Conservation (phyloP, 2,888 invertebrate genomes). For the Hyppa rectilinea region DNA sequence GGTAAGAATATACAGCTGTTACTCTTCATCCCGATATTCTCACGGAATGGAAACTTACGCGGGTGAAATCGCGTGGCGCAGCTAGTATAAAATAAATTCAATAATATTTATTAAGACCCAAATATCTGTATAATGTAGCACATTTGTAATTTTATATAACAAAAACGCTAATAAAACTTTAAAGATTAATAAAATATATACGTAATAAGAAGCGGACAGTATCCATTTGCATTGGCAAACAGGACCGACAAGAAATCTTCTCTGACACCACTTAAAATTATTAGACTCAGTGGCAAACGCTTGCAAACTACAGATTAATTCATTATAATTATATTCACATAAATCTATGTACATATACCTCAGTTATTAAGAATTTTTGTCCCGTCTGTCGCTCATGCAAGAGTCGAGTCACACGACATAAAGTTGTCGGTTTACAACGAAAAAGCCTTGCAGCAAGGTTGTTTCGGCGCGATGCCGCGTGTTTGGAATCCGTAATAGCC, state of each 20-base stretch:
- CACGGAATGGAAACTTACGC: no score
- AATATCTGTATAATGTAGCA: conserved; percentile 12
- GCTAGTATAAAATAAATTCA: no score
- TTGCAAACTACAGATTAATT: conserved; percentile 43
- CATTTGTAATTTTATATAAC: conserved; percentile 9
- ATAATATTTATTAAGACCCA: conserved; percentile 3
- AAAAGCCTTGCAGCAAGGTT: conserved; percentile 87
- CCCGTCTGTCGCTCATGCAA: conserved; percentile 56
- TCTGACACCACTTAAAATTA: conserved; percentile 26
- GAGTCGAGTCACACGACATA: conserved; percentile 67
- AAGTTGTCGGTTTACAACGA: conserved; percentile 74
- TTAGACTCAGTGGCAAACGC: conserved; percentile 39
- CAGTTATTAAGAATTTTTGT: conserved; percentile 60
- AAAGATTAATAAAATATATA: conserved; percentile 29
- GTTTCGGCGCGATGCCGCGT: conserved; percentile 78
- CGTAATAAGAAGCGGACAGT: conserved; percentile 12
- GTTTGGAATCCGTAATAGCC: conserved; percentile 84
- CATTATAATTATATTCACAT: conserved; percentile 47
- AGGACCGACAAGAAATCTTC: conserved; percentile 18
- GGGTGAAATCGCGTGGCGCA: no score
- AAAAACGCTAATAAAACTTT: neutral
- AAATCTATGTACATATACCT: conserved; percentile 46
- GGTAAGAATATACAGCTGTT: no score
- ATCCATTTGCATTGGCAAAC: conserved; percentile 18
- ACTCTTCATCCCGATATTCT: no score